phyloP scores from a whole-genome alignment of 1,140 invertebrate species.

The Bombus confusus region DNA sequence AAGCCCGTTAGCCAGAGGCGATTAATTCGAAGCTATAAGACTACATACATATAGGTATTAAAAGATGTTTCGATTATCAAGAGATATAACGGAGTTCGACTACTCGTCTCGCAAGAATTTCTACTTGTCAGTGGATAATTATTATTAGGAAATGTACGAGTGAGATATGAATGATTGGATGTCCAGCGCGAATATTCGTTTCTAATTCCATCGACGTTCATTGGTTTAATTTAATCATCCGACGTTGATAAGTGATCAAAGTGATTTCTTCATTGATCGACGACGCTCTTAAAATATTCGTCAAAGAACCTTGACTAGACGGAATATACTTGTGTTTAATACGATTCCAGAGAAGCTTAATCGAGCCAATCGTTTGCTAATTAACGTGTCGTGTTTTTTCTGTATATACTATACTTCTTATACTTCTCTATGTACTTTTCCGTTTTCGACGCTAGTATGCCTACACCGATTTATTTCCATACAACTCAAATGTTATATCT shows the following conservation, averaged over 20 bases:
- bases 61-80: too few relatives aligned
- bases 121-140: background rate
- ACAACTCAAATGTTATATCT: background rate
- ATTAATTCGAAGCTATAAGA: too few relatives aligned
- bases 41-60: too few relatives aligned
- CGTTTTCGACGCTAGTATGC: too few relatives aligned
- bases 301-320: background rate
- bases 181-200: background rate
- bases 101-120: too few relatives aligned
- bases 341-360: background rate
- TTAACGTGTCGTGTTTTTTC: background rate
- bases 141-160: background rate
- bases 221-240: background rate
- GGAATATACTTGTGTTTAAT: background rate
- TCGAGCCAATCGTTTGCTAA: background rate
- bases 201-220: background rate
- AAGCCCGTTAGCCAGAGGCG: background rate
- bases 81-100: too few relatives aligned
- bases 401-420: background rate
- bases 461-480: background rate
- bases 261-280: slow-evolving; percentile 25
- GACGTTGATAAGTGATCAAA: background rate
- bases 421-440: background rate
- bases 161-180: background rate
- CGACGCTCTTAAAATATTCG: background rate